Percentiles rank a stretch among this genome's conserved stretches.
Conservation (phyloP, 2,888 invertebrate species). For the Rhagium mordax region DNA sequence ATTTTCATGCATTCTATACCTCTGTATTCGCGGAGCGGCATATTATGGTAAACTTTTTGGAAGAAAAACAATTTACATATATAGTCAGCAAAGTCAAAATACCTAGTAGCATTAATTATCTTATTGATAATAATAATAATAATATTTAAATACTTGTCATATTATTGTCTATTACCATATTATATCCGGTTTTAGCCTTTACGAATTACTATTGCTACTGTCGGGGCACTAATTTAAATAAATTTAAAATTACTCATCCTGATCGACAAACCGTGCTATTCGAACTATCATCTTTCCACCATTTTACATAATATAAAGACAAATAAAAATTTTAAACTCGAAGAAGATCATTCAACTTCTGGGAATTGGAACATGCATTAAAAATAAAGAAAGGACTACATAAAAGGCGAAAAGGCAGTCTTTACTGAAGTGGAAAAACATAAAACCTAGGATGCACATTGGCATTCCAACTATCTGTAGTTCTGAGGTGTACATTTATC, state of each 20-base stretch:
- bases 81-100: too few species aligned
- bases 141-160: too few species aligned
- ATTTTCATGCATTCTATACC: too few species aligned
- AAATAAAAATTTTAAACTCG: neutral
- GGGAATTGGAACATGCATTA: conserved; percentile 6
- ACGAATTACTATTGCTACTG: too few species aligned
- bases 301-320: neutral
- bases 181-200: too few species aligned
- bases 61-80: too few species aligned
- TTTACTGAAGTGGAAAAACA: conserved; percentile 15
- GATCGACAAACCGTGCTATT: neutral
- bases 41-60: too few species aligned
- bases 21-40: too few species aligned
- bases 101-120: too few species aligned
- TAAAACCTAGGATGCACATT: conserved; percentile 19
- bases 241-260: neutral
- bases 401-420: conserved; percentile 16
- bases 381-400: conserved; percentile 5
- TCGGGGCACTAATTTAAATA: neutral
- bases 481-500: conserved; percentile 22
- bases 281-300: neutral
- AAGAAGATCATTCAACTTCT: conserved; percentile 8
- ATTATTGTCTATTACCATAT: too few species aligned
- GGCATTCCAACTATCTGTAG: conserved; percentile 18
- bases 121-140: too few species aligned